phyloP scores from a whole-genome alignment of 2,888 invertebrate genomes.

The Tanytarsus gracilentus region DNA sequence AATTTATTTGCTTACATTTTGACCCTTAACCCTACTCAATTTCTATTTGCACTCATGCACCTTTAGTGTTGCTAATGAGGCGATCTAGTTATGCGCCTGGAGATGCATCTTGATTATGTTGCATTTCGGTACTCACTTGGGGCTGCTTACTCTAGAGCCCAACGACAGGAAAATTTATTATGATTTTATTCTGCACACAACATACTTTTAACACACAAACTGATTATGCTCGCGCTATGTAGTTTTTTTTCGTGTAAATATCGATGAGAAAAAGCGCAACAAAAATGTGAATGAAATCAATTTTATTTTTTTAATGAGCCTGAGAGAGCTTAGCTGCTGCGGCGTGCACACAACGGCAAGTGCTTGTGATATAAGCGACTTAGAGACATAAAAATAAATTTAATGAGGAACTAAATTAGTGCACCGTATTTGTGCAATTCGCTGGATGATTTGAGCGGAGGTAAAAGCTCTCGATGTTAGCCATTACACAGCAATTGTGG shows the following conservation, averaged over 20 bases:
- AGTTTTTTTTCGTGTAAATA: conserved; percentile 1
- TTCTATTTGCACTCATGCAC: too few relatives aligned
- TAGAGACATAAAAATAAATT: conserved; percentile 28
- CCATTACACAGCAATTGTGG: not conserved
- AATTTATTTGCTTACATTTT: too few relatives aligned
- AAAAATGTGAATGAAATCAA: conserved; percentile 9
- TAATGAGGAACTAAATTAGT: conserved; percentile 28
- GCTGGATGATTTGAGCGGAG: too few relatives aligned
- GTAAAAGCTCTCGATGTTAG: not conserved
- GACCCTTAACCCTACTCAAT: too few relatives aligned
- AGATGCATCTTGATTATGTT: not conserved
- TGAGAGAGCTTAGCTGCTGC: not conserved
- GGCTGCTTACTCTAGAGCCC: not conserved
- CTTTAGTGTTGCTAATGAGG: not conserved
- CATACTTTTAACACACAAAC: too few relatives aligned
- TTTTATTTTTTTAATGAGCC: conserved; percentile 26
- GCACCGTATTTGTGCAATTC: conserved; percentile 1
- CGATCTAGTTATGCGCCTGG: not conserved
- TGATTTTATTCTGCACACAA: conserved; percentile 21
- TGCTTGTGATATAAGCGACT: not conserved
- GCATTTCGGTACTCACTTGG: not conserved
- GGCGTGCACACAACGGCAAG: not conserved
- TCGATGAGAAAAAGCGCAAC: conserved; percentile 2
- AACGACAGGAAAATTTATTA: conserved; percentile 23
- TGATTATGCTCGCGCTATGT: conserved; percentile 1